Conservation (phyloP, 2,113 vertebrate genomes). For the Galemys pyrenaicus region DNA sequence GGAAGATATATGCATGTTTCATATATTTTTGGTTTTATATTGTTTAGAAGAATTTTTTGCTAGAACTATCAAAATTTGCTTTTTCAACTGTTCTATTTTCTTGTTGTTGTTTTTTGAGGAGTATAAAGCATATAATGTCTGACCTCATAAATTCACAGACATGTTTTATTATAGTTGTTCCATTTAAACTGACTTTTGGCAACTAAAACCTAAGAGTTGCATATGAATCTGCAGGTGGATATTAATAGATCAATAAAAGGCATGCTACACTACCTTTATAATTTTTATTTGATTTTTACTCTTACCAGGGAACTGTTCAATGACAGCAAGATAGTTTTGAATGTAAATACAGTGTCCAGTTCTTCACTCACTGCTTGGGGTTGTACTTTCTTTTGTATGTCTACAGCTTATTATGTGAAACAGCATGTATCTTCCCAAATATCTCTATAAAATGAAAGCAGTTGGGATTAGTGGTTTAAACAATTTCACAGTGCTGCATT, state of each 20-base stretch:
- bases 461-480: slow-evolving; percentile 59
- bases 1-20: neutral
- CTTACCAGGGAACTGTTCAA: neutral
- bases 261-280: neutral
- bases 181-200: slow-evolving; percentile 7
- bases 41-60: neutral
- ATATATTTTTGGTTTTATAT: neutral
- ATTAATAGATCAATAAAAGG: slow-evolving; percentile 56
- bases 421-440: slow-evolving; percentile 4
- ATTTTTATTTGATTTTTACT: neutral
- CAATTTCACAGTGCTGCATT: slow-evolving; percentile 38
- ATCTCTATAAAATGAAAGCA: slow-evolving; percentile 58
- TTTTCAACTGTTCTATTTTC: neutral
- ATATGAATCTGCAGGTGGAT: neutral
- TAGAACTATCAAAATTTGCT: neutral
- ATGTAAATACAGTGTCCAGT: slow-evolving; percentile 59
- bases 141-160: neutral
- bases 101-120: neutral
- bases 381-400: slow-evolving; percentile 54
- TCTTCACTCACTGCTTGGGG: neutral
- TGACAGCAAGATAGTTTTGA: slow-evolving; percentile 47
- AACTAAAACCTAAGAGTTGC: slow-evolving; percentile 31
- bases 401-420: slow-evolving; percentile 54
- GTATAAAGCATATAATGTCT: neutral
- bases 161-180: slow-evolving; percentile 25